Evolutionary conservation across 2,888 invertebrate genomes (phyloP), one percentile per base, ranked within the genome.

Genomic region (Drosophila prolongata): DNA sequence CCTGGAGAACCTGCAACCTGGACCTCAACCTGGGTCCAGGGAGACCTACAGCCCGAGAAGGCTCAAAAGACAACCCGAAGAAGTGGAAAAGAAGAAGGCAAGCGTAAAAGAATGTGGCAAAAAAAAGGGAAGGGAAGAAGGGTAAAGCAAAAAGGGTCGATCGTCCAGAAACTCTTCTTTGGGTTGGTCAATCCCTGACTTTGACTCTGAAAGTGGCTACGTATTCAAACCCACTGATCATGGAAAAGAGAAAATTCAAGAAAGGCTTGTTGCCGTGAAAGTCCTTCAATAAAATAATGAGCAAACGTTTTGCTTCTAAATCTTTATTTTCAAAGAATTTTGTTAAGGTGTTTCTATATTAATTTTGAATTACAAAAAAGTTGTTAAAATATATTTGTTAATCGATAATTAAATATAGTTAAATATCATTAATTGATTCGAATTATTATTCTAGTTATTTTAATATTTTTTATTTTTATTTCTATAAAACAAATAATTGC

Each of bases 41-140:
- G 35, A 55, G 50, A 61, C 58, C 61, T 35, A 35, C 24, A 62
- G 47, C 46, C 56, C 56, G 38, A 49, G 37, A 64, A 57, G 69
- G 57, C 70, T 60, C 64, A 56, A 75, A 80, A 65, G 54, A 72
- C 67, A 66, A 71, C 56, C 72, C 53, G 42, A 58, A 47, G 72
- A 61, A 44, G 42, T 34, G 52, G 50, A 44, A 55, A 60, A 55
- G 55, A 61, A 77, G 58, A 79, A 73, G 71, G 71, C 64, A 52
- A 73, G 58, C 72, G 50, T 49, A 73, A 74, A 56, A 72, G 74
- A 74, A 80, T 85, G 77, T 75, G 73, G 80, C 74, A 74, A 86
- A 72, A 73, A n/a, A 43, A 24, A 34, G 60, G 16, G 16, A 53
- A 53, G 38, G 61, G 60, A 50, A 62, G 69, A 52, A 49, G 71